Base-by-base conservation (phyloP, 2,797 vertebrate genomes). In the Lacerta bilineata region DNA sequence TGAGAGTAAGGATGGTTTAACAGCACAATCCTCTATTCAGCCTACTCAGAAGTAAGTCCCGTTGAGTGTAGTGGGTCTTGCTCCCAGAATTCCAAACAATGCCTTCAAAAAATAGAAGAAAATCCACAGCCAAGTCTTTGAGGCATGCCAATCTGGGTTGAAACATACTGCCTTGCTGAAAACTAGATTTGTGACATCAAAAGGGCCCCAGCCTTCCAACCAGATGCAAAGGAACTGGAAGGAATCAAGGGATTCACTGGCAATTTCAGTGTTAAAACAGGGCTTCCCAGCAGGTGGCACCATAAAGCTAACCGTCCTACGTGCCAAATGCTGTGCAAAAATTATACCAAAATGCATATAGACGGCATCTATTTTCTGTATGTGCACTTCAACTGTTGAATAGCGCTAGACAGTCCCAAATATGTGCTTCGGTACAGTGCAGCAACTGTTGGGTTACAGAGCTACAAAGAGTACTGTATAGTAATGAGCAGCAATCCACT, bases 231-330 rank as follows among this genome's bases (percentile, higher is more conserved):
- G 25, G 29, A 88, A n/a, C 27, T 76, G 8, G 64, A 72, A 84
- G 50, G 64, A 78, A 88, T 72, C 36, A 43, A 72, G 75, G 55
- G 29, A 80, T 71, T 84, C 39, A n/a, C 50, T 79, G 46, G 82
- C 82, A 88, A 71, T 79, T 79, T 88, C 66, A 79, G 11, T 33
- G 43, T 69, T 88, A 84, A 71, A 84, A 43, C 18, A 17, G 66
- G 5, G 59, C 55, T 90, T 75, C 76, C 89, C 86, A 80, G 76
- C 29, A 90, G 75, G 69, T 87, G 85, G 81, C 76, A 84, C 76
- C 75, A 80, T 64, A 84, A 87, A 74, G 46, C 81, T 84, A 80
- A 68, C 61, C 15, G 27, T 87, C 43, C 68, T 80, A 79, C 10
- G 74, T 80, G 15, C 23, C 64, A 69, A 68, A 66, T 83, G 13